phyloP scores from a whole-genome alignment of 2,888 invertebrate species.

The Myopa tessellatipennis region DNA sequence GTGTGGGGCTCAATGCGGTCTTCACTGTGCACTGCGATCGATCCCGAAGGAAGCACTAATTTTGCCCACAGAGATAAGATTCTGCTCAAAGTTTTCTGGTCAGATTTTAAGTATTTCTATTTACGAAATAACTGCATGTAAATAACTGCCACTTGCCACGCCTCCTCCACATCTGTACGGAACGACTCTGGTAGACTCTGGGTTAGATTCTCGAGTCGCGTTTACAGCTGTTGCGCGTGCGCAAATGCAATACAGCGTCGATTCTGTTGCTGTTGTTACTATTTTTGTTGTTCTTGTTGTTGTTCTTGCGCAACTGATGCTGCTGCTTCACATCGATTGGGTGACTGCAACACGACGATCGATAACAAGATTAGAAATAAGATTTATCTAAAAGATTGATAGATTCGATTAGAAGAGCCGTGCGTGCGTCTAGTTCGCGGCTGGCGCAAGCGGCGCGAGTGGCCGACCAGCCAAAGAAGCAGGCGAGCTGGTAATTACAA shows the following conservation, averaged over 20 bases:
- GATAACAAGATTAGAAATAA: conserved; percentile 66
- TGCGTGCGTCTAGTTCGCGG: conserved; percentile 39
- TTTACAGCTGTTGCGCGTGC: not conserved
- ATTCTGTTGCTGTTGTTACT: not conserved
- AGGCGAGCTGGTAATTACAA: conserved; percentile 42
- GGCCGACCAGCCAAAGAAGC: not conserved
- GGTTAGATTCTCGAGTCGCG: too few species aligned
- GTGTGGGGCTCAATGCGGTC: too few species aligned
- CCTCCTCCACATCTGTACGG: not conserved
- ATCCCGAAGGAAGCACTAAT: not conserved
- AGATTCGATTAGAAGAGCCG: conserved; percentile 60
- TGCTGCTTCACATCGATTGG: conserved; percentile 27
- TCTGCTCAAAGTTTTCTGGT: too few species aligned
- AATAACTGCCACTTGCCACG: conserved; percentile 44
- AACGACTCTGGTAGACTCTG: not conserved
- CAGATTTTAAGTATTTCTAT: conserved; percentile 30
- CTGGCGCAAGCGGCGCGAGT: conserved; percentile 16
- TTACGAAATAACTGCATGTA: conserved; percentile 48
- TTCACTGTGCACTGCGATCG: too few species aligned
- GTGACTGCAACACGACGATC: conserved; percentile 51
- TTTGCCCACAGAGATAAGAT: not conserved
- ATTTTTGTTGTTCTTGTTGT: conserved; percentile 7
- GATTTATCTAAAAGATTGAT: conserved; percentile 68
- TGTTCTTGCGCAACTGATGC: not conserved
- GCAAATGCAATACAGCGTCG: not conserved